phyloP scores from a whole-genome alignment of 2,797 vertebrate genomes.

The Crotalus adamanteus region DNA sequence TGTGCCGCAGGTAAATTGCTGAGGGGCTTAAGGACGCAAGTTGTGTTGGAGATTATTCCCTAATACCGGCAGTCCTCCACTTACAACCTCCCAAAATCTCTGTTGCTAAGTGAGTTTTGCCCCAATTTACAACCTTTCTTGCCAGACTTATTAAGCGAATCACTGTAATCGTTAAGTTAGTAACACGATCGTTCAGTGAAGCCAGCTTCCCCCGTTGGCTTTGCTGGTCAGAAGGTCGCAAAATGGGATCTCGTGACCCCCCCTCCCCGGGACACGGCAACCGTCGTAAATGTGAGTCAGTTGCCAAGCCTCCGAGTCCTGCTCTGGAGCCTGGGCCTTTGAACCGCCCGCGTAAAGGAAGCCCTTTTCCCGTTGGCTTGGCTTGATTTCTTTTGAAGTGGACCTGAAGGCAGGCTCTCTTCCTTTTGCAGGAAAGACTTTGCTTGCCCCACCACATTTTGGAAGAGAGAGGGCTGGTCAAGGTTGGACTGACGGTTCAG shows the following conservation, averaged over 20 bases:
- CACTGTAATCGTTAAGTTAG: no score
- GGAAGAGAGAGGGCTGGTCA: slow-evolving; percentile 93
- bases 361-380: not conserved
- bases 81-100: not conserved
- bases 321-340: not conserved
- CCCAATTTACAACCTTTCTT: no score
- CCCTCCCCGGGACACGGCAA: no score
- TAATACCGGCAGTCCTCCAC: not conserved
- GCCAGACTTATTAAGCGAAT: no score
- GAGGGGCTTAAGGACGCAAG: no score
- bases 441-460: slow-evolving; percentile 98
- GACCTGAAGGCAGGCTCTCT: not conserved
- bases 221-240: no score
- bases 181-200: no score
- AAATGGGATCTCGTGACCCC: no score
- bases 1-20: slow-evolving; percentile 86
- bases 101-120: not conserved
- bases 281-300: no score
- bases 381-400: not conserved
- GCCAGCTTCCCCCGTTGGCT: no score
- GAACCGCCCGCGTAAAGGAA: not conserved
- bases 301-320: no score
- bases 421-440: slow-evolving; percentile 84
- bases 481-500: slow-evolving; percentile 92
- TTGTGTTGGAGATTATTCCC: not conserved